Evolutionary conservation across 1,140 invertebrate genomes (phyloP), one percentile per base, ranked within the genome.

Genomic region (Cepaea nemoralis): DNA sequence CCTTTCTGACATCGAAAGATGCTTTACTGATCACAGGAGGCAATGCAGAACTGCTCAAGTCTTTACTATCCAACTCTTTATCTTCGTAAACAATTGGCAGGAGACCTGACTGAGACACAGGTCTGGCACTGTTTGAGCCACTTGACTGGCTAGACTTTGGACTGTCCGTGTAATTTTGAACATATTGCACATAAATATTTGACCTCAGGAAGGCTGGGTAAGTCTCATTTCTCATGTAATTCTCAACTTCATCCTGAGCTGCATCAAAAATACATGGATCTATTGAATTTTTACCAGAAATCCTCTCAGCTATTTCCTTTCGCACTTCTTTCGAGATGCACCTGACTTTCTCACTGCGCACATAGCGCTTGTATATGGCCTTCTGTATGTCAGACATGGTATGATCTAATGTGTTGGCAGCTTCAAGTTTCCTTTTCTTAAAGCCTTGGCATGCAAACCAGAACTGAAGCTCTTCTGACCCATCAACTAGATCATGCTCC

Each of bases 401-500:
- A 88, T 93, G 94, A 87, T 94, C 93, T 5, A 93, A 93, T 90
- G 95, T 42, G 63, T 93, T 92, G 10, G n/a, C 59, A 14, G 83
- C 33, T 3, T 48, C 69, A 27, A 73, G 80, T 88, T 96, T 94
- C 86, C 96, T 95, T 63, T 31, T 63, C 87, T 96, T 96, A 80
- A 97, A 93, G 31, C 97, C 97, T 89, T 96, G 95, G 91, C 96
- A 97, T 69, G 96, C 96, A 92, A 97, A 97, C 94, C 96, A 97
- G 92, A 97, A 97, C 88, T 96, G 94, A 83, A 97, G 93, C 74
- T 94, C 94, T 80, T 86, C 85, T 39, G 84, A 82, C 24, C 86
- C 90, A 85, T 94, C 94, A 66, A 80, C 78, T 79, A 95, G 94
- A 91, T 97, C 96, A 86, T 95, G 93, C 86, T 94, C 93, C 83